Evolutionary conservation across 2,113 vertebrate species (phyloP), one percentile per base, ranked within the genome.

Genomic region (Trichomycterus rosablanca): DNA sequence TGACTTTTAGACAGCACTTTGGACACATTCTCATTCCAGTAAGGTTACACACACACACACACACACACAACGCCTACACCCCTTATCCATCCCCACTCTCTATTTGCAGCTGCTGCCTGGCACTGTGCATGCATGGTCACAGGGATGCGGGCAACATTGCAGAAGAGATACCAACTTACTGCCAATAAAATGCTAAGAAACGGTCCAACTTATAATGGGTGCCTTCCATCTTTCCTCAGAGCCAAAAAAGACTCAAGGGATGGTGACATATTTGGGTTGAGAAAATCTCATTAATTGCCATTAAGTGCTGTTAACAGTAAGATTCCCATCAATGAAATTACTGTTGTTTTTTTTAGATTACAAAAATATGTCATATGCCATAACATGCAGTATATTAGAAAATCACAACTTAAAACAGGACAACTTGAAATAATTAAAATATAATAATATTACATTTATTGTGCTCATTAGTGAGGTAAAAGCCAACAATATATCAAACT

Each of bases 81-180:
- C 55, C 20, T 11, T 8, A n/a, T n/a, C n/a, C n/a, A n/a, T 2
- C 12, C 37, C 37, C n/a, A 14, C 37, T n/a, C 37, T n/a, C 37
- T 40, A 11, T 40, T 40, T 40, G 37, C 44, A 28, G 37, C 35
- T 12, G 45, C 18, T 46, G 26, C 43, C 48, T 70, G 61, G 59
- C 35, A 43, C 5, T 18, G 20, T 37, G 39, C 14, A 19, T 59
- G 32, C 63, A 32, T 56, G 20, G 57, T 61, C 22, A 34, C 44
- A 50, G 35, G 51, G 63, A 66, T 61, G 19, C 51, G 63, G 68
- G 16, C 54, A 63, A 63, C 22, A 44, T 44, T 44, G 40, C 40
- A 55, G 53, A 48, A 54, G 58, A 24, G 44, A 44, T 52, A 55
- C n/a, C 23, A 51, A 32, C 57, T 61, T 16, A 50, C 16, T 34